Evolutionary conservation across 1,140 invertebrate species (phyloP).

Genomic region (Ridgeia piscesae): DNA sequence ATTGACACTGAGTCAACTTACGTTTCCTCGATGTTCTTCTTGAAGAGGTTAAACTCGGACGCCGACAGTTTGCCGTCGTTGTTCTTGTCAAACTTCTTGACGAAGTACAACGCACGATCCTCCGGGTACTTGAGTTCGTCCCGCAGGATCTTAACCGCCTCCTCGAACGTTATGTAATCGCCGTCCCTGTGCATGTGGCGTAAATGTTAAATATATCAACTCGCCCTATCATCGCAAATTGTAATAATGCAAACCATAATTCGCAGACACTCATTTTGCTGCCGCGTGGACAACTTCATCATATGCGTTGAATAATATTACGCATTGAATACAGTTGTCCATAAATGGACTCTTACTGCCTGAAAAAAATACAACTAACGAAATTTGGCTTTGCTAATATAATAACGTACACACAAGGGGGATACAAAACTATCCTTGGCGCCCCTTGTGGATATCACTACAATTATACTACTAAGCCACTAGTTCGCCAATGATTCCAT

Average conservation of each 20-base stretch:
- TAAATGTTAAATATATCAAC: background rate
- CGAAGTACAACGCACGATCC: slow-evolving; percentile 29
- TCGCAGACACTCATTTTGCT: background rate
- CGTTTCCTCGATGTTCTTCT: slow-evolving; percentile 31
- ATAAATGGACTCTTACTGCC: background rate
- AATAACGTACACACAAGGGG: background rate
- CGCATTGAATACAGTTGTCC: background rate
- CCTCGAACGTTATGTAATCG: slow-evolving; percentile 26
- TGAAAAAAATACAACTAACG: background rate
- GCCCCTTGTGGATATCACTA: background rate
- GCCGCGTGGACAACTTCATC: background rate
- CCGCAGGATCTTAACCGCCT: slow-evolving; percentile 26
- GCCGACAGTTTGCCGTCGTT: slow-evolving; percentile 29
- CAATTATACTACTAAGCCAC: background rate
- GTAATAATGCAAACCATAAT: background rate
- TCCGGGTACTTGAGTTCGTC: slow-evolving; percentile 27
- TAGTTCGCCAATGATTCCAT: background rate
- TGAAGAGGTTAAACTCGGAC: slow-evolving; percentile 26
- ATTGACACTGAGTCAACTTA: background rate
- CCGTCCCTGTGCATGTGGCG: slow-evolving; percentile 23
- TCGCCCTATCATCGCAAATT: background rate
- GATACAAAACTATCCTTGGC: background rate
- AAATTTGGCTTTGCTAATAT: background rate
- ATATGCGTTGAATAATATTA: background rate
- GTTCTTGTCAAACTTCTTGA: slow-evolving; percentile 31